Conservation (phyloP, 2,888 invertebrate species). For the Cephus pygmeus region DNA sequence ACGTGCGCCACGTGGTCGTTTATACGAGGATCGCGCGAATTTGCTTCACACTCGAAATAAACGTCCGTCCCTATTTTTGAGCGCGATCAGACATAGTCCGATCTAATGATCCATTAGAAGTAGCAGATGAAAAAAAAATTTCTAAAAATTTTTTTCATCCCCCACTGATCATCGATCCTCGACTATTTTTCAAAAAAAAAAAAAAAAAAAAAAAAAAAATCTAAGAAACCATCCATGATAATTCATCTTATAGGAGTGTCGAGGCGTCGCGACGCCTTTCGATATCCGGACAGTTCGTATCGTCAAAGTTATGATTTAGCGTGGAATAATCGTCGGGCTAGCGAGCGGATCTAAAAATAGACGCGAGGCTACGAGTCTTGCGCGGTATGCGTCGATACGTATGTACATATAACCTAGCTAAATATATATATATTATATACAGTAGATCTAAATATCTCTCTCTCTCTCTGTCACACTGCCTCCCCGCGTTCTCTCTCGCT, state of each 20-base stretch:
- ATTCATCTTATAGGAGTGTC: not conserved
- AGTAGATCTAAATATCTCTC: conserved; percentile 5
- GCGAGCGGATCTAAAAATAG: conserved; percentile 51
- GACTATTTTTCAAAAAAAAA: too few species aligned
- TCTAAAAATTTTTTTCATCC: not conserved
- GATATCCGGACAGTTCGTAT: conserved; percentile 1
- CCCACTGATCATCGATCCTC: not conserved
- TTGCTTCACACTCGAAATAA: not conserved
- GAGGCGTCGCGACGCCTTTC: not conserved
- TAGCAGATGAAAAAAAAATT: rapidly evolving
- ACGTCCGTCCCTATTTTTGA: not conserved
- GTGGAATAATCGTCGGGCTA: conserved; percentile 49
- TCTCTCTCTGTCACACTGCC: conserved; percentile 15
- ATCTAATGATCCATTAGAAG: not conserved
- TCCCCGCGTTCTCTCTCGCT: conserved; percentile 9
- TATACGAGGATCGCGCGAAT: not conserved
- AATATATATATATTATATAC: not conserved
- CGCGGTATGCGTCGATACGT: conserved; percentile 10
- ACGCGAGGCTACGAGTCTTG: conserved; percentile 22
- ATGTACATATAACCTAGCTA: not conserved
- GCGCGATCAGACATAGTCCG: not conserved
- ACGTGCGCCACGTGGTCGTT: not conserved
- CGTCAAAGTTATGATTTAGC: conserved; percentile 46
- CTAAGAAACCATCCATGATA: not conserved
- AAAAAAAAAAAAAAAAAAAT: too few species aligned